Conservation (phyloP, 37 sponge, comb jelly and placozoan genomes). For the Tethya wilhelma region DNA sequence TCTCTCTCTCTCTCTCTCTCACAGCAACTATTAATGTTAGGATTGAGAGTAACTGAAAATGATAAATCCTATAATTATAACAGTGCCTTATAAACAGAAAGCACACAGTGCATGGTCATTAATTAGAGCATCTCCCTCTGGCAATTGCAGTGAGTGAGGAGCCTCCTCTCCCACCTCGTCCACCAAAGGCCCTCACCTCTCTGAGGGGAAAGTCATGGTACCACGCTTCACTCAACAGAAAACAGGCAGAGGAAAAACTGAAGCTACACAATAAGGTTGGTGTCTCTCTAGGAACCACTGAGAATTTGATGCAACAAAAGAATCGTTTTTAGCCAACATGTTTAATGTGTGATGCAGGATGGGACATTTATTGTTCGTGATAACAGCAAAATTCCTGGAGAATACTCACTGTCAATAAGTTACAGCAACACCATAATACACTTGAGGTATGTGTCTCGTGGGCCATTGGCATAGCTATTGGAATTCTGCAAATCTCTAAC, state of each 20-base stretch:
- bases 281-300: too few relatives aligned
- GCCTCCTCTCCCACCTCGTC: slow-evolving; percentile 11
- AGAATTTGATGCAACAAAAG: too few relatives aligned
- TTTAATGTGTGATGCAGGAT: slow-evolving; percentile 44
- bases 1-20: too few relatives aligned
- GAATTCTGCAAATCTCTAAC: neutral
- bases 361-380: slow-evolving; percentile 76
- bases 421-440: slow-evolving; percentile 53
- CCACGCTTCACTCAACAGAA: slow-evolving; percentile 58
- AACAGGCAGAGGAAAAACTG: slow-evolving; percentile 50
- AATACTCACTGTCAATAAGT: slow-evolving; percentile 70
- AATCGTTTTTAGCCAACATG: too few relatives aligned
- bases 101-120: too few relatives aligned
- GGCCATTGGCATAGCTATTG: too few relatives aligned
- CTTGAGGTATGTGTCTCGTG: slow-evolving; percentile 73
- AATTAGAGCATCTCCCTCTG: slow-evolving; percentile 2
- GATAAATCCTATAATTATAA: neutral
- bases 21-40: neutral
- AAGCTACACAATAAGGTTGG: slow-evolving; percentile 35
- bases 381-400: slow-evolving; percentile 38
- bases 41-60: neutral
- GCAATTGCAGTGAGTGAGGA: neutral
- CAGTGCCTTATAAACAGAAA: neutral
- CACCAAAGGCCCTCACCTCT: slow-evolving; percentile 2
- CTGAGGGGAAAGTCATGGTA: slow-evolving; percentile 57